phyloP scores from a whole-genome alignment of 1,140 invertebrate species.

The Drosophila nikananu region DNA sequence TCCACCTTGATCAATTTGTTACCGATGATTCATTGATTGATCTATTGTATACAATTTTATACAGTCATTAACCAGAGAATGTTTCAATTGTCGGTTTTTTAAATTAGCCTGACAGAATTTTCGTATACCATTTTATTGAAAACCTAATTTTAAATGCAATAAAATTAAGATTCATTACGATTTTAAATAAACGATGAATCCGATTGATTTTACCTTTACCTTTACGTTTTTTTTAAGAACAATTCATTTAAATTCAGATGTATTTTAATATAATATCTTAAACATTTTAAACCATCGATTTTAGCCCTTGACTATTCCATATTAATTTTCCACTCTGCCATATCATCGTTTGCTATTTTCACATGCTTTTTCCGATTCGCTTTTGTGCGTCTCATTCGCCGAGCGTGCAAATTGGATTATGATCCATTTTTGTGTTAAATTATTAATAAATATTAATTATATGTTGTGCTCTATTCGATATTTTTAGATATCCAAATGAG shows the following conservation, averaged over 20 bases:
- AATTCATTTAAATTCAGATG: background rate
- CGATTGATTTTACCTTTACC: too few species aligned
- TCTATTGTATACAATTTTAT: background rate
- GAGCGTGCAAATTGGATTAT: constrained; percentile 9
- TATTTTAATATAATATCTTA: background rate
- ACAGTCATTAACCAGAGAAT: background rate
- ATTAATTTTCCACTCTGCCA: background rate
- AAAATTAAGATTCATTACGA: background rate
- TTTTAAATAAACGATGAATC: too few species aligned
- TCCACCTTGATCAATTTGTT: constrained; percentile 31
- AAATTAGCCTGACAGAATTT: background rate
- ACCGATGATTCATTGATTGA: constrained; percentile 19
- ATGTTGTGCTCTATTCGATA: constrained; percentile 21
- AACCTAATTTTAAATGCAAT: background rate
- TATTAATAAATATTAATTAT: constrained; percentile 26
- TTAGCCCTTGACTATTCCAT: background rate
- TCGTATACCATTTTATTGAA: too few species aligned
- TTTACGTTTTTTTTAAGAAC: background rate
- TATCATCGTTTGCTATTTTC: background rate
- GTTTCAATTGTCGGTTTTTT: background rate
- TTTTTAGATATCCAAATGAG: constrained; percentile 22
- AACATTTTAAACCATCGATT: background rate
- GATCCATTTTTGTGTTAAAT: constrained; percentile 17
- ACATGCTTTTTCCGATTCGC: constrained; percentile 1
- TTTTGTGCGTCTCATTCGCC: constrained; percentile 1